Evolutionary conservation across 2,888 invertebrate species (phyloP), one percentile per base, ranked within the genome.

Genomic region (Plagiodera versicolora): DNA sequence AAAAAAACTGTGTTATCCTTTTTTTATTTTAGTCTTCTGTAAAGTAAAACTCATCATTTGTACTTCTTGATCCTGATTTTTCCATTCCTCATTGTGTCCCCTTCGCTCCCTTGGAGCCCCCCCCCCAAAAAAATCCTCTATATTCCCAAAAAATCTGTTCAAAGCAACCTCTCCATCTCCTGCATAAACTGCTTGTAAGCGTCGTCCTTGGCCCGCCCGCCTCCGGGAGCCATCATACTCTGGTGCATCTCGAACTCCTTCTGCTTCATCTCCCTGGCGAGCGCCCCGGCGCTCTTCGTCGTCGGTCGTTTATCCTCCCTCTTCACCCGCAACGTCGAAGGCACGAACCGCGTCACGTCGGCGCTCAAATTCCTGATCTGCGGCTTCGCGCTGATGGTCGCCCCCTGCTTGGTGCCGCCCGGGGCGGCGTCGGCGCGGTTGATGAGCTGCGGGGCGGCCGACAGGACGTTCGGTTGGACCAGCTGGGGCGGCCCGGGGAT

Each of bases 111-210:
- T n/a, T n/a, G n/a, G n/a, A n/a, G n/a, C n/a, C n/a, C n/a, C n/a
- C n/a, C n/a, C n/a, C n/a, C n/a, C n/a, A n/a, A n/a, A n/a, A n/a
- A n/a, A n/a, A n/a, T n/a, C n/a, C n/a, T n/a, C n/a, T n/a, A n/a
- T n/a, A n/a, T n/a, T n/a, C n/a, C n/a, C n/a, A n/a, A n/a, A n/a
- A n/a, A n/a, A n/a, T n/a, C n/a, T 14, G 9, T 5, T 70, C 87
- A 96, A 77, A 98, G 84, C 24, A 98, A 82, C 52, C 92, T 95
- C 77, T 96, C 91, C 95, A 99, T 96, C 83, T 99, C 98, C 78
- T 91, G 91, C 97, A 99, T 98, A 78, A 99, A 99, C 79, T 95
- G 94, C 84, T 95, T 91, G 75, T 99, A 99, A 10, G 98, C 98
- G 77, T 98, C 98, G 77, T 98, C 98, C 79, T 98, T 98, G 60